These are phyloP conservation scores for Silurus aristotelis DNA, from an alignment of 2,797 vertebrate genomes.

Conservation along the genomic window DNA sequence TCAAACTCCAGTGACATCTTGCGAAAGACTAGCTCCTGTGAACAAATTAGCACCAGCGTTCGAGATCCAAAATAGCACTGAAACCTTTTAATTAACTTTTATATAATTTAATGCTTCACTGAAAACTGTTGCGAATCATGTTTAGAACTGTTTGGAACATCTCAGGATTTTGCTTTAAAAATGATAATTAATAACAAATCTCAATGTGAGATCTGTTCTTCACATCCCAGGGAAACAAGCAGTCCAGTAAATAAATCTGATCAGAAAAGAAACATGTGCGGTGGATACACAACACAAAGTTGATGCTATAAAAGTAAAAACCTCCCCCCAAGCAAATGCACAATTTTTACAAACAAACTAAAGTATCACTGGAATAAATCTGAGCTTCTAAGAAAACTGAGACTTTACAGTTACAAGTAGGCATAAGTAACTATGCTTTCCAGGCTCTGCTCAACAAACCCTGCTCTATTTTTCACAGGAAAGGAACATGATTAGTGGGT, in stretches of 20 bases:
- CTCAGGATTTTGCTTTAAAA: constrained; percentile 49
- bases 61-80: constrained; percentile 21
- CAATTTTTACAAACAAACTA: constrained; percentile 11
- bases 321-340: constrained; percentile 2
- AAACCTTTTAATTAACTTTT: constrained; percentile 4
- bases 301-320: constrained; percentile 12
- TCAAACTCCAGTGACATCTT: background rate
- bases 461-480: background rate
- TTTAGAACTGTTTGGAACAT: background rate
- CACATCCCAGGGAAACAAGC: constrained; percentile 50
- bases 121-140: background rate
- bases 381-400: constrained; percentile 31
- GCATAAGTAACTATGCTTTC: constrained; percentile 16
- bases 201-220: constrained; percentile 52
- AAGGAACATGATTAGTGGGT: background rate
- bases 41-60: constrained; percentile 22
- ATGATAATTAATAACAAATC: constrained; percentile 45
- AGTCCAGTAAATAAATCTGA: constrained; percentile 59
- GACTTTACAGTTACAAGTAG: background rate
- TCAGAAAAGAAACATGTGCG: constrained; percentile 46
- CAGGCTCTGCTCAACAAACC: constrained; percentile 1
- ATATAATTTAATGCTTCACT: background rate
- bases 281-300: background rate
- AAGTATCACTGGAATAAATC: constrained; percentile 20
- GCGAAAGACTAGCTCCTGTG: constrained; percentile 21